Evolutionary conservation across 30 jellyfish, hydroid and myxozoan genomes (phyloP), one percentile per base, ranked within the genome.

Genomic region (Mastigias papua): DNA sequence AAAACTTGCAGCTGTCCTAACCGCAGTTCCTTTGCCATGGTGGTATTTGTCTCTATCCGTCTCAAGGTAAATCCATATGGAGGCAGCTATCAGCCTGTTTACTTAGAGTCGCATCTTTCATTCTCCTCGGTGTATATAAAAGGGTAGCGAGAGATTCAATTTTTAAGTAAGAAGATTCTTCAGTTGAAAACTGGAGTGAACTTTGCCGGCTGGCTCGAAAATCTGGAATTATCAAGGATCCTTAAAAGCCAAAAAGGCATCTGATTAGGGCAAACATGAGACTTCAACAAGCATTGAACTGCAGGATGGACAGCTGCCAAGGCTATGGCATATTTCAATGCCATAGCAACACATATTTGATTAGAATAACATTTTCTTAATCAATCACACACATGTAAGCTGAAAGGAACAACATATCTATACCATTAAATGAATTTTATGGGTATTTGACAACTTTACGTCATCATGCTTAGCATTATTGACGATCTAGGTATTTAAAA

Each of bases 21-120:
- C 20, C 26, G 67, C 67, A 54, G 67, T 54, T 54, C 67, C 67
- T 54, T 54, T 54, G 67, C 67, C 67, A 54, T 54, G 54, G 13
- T 42, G 54, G 54, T 4, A 15, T 42, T 42, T 42, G 54, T 42
- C 54, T 42, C 13, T 42, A 42, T 42, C 54, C 54, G 13, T 42
- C 13, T 4, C 13, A 4, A 42, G 13, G 54, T 42, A 42, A 42
- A 42, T 0, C 7, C 54, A 4, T 42, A 4, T 42, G 54, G 54
- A 4, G 54, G 54, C 54, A 42, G 13, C 13, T 42, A 4, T 15
- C 0, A 42, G 54, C 54, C n/a, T n/a, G n/a, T n/a, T n/a, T n/a
- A n/a, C n/a, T n/a, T n/a, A n/a, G n/a, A n/a, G n/a, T n/a, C n/a
- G n/a, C n/a, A n/a, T n/a, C n/a, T n/a, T n/a, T n/a, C n/a, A n/a